Evolutionary conservation across 2,113 vertebrate genomes (phyloP).

Genomic region (Cyphomyrus discorhynchus): DNA sequence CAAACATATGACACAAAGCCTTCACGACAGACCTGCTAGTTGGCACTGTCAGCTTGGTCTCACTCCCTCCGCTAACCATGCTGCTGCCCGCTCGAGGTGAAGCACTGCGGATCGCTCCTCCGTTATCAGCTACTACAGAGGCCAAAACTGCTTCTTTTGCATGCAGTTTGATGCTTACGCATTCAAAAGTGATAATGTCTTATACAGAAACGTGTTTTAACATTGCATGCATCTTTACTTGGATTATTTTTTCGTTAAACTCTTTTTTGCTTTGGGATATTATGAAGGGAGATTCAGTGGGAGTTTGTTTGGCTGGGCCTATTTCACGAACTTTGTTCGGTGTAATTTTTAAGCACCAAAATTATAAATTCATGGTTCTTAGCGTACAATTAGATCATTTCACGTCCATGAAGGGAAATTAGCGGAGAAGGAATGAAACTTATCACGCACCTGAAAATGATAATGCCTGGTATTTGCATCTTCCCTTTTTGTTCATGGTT

Average conservation of each 20-base stretch:
- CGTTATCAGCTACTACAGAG: slow-evolving; percentile 17
- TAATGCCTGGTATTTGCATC: neutral
- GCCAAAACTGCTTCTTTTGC: slow-evolving; percentile 1
- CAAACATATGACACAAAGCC: neutral
- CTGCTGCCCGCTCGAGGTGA: slow-evolving; percentile 28
- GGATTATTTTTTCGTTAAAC: neutral
- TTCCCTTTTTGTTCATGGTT: neutral
- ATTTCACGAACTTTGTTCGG: neutral
- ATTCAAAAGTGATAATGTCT: neutral
- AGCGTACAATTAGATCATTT: neutral
- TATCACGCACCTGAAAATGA: neutral
- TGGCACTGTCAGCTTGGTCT: neutral
- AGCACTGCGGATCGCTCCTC: slow-evolving; percentile 36
- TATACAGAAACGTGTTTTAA: neutral
- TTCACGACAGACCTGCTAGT: neutral
- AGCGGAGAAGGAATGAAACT: neutral
- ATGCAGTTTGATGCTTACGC: neutral
- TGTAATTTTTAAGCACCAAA: neutral
- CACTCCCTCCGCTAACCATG: neutral
- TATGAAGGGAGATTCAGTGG: neutral
- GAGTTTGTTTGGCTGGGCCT: neutral
- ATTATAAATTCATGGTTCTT: neutral
- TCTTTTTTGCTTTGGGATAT: neutral
- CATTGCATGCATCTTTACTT: neutral
- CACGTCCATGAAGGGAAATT: neutral